Percentiles rank a stretch among this genome's conserved stretches.
phyloP scores from a whole-genome alignment of 1,140 invertebrate genomes.

The Trichomalopsis sarcophagae region DNA sequence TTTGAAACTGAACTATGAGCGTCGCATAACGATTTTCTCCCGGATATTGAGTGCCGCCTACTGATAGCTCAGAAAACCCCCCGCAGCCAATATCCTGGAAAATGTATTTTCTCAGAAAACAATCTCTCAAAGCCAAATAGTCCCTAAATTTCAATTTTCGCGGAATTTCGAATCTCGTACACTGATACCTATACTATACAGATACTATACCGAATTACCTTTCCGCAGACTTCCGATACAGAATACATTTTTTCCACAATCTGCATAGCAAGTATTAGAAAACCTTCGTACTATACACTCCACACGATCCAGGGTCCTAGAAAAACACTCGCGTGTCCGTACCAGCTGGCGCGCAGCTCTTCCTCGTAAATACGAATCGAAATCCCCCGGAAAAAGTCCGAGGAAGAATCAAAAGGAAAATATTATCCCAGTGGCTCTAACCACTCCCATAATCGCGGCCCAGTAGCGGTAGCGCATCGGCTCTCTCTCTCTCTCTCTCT shows the following conservation, averaged over 20 bases:
- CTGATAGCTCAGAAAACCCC: no score
- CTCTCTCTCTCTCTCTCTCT: slow-evolving; percentile 11
- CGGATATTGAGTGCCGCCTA: no score
- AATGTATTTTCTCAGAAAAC: slow-evolving; percentile 10
- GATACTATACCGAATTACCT: not conserved
- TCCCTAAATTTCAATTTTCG: slow-evolving; percentile 15
- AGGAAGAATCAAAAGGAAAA: slow-evolving; percentile 41
- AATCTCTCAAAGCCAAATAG: slow-evolving; percentile 19
- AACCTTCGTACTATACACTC: not conserved
- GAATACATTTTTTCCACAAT: slow-evolving; percentile 31
- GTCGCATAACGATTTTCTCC: not conserved
- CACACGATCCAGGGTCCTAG: not conserved
- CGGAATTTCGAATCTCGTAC: not conserved
- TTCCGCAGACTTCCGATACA: slow-evolving; percentile 4
- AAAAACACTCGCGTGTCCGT: not conserved
- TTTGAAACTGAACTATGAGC: not conserved
- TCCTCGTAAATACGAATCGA: slow-evolving; percentile 22
- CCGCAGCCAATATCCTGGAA: not conserved
- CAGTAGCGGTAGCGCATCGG: not conserved
- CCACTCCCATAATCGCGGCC: no score
- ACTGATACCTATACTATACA: not conserved
- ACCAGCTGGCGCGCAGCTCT: slow-evolving; percentile 2
- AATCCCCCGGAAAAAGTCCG: not conserved
- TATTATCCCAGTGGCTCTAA: slow-evolving; percentile 29
- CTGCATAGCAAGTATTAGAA: slow-evolving; percentile 31